phyloP scores from a whole-genome alignment of 1,140 invertebrate genomes.

The Andrena cerasifolii region DNA sequence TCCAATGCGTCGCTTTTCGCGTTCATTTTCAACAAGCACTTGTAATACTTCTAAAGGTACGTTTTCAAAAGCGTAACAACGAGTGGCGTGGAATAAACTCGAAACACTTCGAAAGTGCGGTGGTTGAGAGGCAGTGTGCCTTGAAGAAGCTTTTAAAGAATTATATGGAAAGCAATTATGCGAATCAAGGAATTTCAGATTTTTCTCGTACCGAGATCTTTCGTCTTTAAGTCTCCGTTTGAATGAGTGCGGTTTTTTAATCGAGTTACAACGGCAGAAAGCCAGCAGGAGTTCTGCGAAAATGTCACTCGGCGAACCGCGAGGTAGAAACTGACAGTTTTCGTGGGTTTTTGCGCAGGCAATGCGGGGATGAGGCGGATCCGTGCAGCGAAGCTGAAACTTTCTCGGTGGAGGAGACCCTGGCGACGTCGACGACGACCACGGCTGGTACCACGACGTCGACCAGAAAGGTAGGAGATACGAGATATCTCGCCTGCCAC shows the following conservation, averaged over 20 bases:
- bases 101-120: too few relatives aligned
- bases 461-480: constrained; percentile 52
- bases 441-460: constrained; percentile 43
- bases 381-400: constrained; percentile 78
- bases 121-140: too few relatives aligned
- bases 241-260: constrained; percentile 1
- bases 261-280: neutral
- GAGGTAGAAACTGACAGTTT: constrained; percentile 19
- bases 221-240: too few relatives aligned
- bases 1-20: too few relatives aligned
- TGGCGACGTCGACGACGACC: constrained; percentile 59
- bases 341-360: constrained; percentile 62
- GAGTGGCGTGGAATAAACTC: too few relatives aligned
- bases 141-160: too few relatives aligned
- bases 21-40: too few relatives aligned
- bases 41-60: too few relatives aligned
- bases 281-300: neutral
- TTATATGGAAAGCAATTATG: too few relatives aligned
- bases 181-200: too few relatives aligned
- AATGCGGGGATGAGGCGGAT: constrained; percentile 77
- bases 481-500: constrained; percentile 12
- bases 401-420: constrained; percentile 75
- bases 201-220: neutral
- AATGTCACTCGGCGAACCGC: neutral
- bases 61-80: too few relatives aligned